Evolutionary conservation across 1,140 invertebrate species (phyloP), one percentile per base, ranked within the genome.

Genomic region (Orius insidiosus): DNA sequence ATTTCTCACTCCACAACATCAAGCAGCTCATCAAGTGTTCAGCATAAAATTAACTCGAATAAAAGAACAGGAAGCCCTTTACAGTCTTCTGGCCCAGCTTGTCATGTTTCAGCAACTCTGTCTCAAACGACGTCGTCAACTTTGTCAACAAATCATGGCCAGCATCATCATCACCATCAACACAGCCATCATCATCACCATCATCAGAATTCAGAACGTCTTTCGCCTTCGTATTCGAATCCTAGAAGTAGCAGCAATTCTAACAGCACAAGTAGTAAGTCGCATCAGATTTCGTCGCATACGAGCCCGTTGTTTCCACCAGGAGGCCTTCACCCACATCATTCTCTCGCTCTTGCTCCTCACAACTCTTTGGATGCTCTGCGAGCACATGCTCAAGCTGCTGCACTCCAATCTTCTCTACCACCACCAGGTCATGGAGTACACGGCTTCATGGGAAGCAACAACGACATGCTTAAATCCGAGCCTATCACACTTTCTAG

Each of bases 1-100:
- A 74, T 76, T 54, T 74, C 71, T 3, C 74, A 76, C 56, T 74
- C 72, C 5, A 72, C 72, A 9, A 72, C 70, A 31, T 74, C 71
- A 19, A 74, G 70, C 66, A 38, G 71, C 64, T 53, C 71, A 66
- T 56, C 56, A 5, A 71, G 70, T 34, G 70, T 71, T 46, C 69
- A 71, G 48, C 70, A 72, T 49, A 72, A 72, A 58, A 69, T 71
- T 9, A 68, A 68, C 55, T 51, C 49, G 4, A 67, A 64, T 15
- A 69, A 69, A 63, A 53, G 68, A 31, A 56, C 37, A 49, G 58
- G 11, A 37, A 58, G 56, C 65, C 46, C 61, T 65, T 51, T 69
- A 65, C 60, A 68, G 68, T 54, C 67, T 66, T 36, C 67, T 68
- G 43, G 35, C 1, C 14, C 47, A 10, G 15, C 46, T 16, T 19